Conservation (phyloP, 2,113 vertebrate genomes). For the Zapus hudsonius region DNA sequence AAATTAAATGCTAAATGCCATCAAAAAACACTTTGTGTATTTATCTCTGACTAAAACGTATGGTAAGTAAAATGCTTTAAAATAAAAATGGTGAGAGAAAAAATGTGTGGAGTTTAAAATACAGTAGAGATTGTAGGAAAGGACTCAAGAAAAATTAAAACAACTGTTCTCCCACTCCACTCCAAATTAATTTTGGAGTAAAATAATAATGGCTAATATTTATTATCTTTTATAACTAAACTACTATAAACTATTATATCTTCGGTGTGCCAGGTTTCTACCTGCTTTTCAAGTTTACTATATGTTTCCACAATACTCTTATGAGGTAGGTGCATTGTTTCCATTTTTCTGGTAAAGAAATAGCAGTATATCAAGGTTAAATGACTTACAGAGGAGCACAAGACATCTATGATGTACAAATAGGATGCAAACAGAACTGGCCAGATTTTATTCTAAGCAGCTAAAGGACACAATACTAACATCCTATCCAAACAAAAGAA, state of each 20-base stretch:
- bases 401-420: too few species aligned
- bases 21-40: slow-evolving; percentile 8
- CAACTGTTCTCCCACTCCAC: not conserved
- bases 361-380: not conserved
- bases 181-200: not conserved
- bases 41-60: slow-evolving; percentile 27
- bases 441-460: not conserved
- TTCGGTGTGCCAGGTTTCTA: not conserved
- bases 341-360: not conserved
- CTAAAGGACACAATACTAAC: not conserved
- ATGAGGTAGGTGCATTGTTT: not conserved
- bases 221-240: not conserved
- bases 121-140: not conserved
- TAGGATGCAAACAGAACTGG: not conserved
- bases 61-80: slow-evolving; percentile 16
- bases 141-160: not conserved
- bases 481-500: not conserved
- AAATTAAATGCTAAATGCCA: slow-evolving; percentile 17
- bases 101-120: not conserved
- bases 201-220: not conserved
- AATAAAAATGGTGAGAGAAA: not conserved
- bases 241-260: not conserved
- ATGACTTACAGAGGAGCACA: not conserved
- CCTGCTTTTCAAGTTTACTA: not conserved
- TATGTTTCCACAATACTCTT: not conserved